A percentile compares a stretch with the other conserved stretches of the same genome.
phyloP scores from a whole-genome alignment of 2,888 invertebrate genomes.

The Diarsia rubi region DNA sequence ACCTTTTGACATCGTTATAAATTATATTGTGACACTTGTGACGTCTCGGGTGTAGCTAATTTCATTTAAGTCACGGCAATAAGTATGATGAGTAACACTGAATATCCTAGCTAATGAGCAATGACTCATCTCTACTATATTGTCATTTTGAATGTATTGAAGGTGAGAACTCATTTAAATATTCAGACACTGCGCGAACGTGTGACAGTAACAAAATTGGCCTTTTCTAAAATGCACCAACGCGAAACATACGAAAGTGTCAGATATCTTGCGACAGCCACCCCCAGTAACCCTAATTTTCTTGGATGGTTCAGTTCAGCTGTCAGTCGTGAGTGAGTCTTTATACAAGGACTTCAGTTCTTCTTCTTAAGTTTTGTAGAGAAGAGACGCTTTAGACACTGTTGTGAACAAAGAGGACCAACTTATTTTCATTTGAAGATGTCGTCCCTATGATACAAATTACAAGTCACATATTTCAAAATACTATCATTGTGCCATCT shows the following conservation, averaged over 20 bases:
- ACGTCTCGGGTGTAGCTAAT: neutral
- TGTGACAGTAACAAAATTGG: too few species aligned
- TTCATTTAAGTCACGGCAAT: neutral
- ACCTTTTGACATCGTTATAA: constrained; percentile 10
- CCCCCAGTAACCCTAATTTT: too few species aligned
- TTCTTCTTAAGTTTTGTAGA: neutral
- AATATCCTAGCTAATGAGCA: neutral
- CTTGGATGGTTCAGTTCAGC: neutral
- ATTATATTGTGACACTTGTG: too few species aligned
- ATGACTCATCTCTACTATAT: neutral
- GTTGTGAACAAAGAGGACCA: too few species aligned
- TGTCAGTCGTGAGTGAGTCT: neutral
- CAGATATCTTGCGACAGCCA: neutral
- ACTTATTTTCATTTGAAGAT: too few species aligned
- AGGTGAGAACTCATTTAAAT: neutral
- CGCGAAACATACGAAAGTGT: too few species aligned
- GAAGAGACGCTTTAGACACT: neutral
- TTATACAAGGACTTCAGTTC: neutral
- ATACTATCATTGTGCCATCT: neutral
- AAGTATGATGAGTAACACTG: neutral
- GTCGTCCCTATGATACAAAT: too few species aligned
- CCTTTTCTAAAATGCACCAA: neutral
- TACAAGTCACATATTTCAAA: too few species aligned
- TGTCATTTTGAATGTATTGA: neutral
- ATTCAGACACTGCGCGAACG: neutral